Evolutionary conservation across 2,888 invertebrate species (phyloP).

Genomic region (Callyntrura sp.): DNA sequence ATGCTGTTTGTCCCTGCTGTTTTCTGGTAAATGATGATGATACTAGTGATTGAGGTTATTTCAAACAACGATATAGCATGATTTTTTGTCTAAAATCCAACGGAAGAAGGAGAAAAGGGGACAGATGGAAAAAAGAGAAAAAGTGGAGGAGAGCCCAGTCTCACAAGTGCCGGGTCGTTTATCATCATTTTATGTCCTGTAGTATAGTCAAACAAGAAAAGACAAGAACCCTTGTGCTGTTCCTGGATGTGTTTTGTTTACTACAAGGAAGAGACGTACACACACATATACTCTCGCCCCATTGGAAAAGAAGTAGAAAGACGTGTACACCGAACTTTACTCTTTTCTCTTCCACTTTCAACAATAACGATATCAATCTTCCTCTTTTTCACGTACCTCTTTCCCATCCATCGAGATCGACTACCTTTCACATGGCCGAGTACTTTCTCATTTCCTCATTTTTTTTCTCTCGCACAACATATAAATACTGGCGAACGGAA

Average conservation of each 20-base stretch:
- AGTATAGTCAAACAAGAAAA: conserved; percentile 38
- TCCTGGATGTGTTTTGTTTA: not conserved
- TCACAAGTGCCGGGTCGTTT: conserved; percentile 45
- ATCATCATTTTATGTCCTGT: conserved; percentile 33
- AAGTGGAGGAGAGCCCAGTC: not conserved
- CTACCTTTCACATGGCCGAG: conserved; percentile 20
- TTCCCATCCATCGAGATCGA: conserved; percentile 15
- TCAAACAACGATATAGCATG: not conserved
- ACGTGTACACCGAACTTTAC: not conserved
- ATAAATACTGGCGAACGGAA: no score
- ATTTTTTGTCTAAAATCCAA: not conserved
- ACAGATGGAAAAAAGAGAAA: conserved; percentile 2
- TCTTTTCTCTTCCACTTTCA: not conserved
- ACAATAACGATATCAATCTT: conserved; percentile 39
- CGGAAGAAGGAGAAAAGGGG: not conserved
- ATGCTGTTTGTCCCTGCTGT: not conserved
- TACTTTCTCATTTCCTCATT: conserved; percentile 36
- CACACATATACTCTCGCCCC: no score
- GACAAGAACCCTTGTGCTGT: conserved; percentile 16
- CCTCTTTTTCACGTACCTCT: conserved; percentile 31
- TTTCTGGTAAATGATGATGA: conserved; percentile 27
- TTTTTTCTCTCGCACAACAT: not conserved
- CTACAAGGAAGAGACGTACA: conserved; percentile 8
- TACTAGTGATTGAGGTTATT: conserved; percentile 23
- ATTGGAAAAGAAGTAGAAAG: no score